Conservation (phyloP, 2,888 invertebrate species). For the Caenorhabditis macrosperma region DNA sequence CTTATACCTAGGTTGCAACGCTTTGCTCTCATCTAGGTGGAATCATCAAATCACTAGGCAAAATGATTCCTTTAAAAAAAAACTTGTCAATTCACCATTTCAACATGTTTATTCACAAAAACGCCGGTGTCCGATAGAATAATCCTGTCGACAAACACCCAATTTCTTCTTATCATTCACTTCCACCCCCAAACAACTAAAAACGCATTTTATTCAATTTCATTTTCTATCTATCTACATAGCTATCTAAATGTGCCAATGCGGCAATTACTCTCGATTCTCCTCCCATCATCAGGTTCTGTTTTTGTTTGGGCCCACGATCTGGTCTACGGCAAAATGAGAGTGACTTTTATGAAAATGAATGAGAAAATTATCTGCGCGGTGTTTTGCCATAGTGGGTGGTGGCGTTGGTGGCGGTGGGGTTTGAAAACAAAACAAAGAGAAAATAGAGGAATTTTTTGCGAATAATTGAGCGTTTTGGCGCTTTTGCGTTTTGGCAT, state of each 20-base stretch:
- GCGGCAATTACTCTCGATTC: conserved; percentile 16
- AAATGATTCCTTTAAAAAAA: no score
- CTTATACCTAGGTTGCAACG: no score
- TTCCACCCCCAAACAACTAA: background rate
- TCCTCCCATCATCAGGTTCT: conserved; percentile 1
- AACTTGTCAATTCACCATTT: background rate
- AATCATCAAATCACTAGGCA: background rate
- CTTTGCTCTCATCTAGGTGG: no score
- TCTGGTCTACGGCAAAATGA: no score
- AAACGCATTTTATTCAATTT: conserved; percentile 21
- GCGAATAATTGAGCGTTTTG: background rate
- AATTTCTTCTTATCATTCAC: conserved; percentile 42
- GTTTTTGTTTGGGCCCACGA: background rate
- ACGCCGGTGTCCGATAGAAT: conserved; percentile 39
- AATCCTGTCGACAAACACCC: conserved; percentile 43
- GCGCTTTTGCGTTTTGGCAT: no score
- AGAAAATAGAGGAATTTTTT: background rate
- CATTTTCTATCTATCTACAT: background rate
- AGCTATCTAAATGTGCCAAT: conserved; percentile 20
- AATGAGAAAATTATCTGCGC: conserved; percentile 6
- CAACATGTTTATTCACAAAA: conserved; percentile 35
- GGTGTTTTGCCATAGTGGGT: background rate
- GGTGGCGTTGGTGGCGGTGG: background rate
- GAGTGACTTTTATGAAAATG: conserved; percentile 40
- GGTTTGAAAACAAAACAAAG: background rate